These are phyloP conservation scores for Ennomos erosarius DNA, from an alignment of 2,888 invertebrate species.

Conservation along the genomic window DNA sequence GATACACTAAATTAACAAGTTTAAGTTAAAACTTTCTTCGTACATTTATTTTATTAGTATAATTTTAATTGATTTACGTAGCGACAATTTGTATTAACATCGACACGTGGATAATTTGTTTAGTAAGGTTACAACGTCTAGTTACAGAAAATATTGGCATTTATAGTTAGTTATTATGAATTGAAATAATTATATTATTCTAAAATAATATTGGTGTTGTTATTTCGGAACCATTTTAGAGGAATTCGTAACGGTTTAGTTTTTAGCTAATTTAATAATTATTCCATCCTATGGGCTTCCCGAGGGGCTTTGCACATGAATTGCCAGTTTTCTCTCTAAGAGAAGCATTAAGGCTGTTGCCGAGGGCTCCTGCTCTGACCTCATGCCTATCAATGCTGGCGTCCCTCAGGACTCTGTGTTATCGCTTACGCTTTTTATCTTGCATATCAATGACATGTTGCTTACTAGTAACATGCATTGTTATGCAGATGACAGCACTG, in stretches of 20 bases:
- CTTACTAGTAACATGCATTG: too few relatives aligned
- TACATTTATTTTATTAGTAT: background rate
- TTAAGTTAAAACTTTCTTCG: slow-evolving; percentile 1
- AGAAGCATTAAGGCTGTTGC: too few relatives aligned
- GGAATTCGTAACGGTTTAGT: background rate
- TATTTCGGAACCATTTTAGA: slow-evolving; percentile 54
- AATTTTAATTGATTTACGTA: slow-evolving; percentile 43
- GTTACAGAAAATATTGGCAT: slow-evolving; percentile 77
- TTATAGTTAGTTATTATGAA: slow-evolving; percentile 85
- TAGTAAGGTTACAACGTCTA: slow-evolving; percentile 75
- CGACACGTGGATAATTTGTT: slow-evolving; percentile 63
- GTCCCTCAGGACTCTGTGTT: too few relatives aligned
- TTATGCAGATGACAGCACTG: too few relatives aligned
- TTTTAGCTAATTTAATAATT: too few relatives aligned
- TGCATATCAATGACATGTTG: too few relatives aligned
- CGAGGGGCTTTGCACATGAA: too few relatives aligned
- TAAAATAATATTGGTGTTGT: slow-evolving; percentile 81
- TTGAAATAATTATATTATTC: slow-evolving; percentile 86
- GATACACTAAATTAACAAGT: background rate
- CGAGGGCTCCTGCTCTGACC: too few relatives aligned
- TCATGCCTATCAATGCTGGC: too few relatives aligned
- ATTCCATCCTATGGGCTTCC: too few relatives aligned
- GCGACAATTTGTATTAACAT: slow-evolving; percentile 60
- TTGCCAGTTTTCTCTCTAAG: too few relatives aligned
- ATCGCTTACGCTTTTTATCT: too few relatives aligned